A percentile compares a stretch with the other conserved stretches of the same genome.
These are phyloP conservation scores for Drosophila santomea DNA, from an alignment of 1,140 invertebrate genomes.

Conservation along the genomic window DNA sequence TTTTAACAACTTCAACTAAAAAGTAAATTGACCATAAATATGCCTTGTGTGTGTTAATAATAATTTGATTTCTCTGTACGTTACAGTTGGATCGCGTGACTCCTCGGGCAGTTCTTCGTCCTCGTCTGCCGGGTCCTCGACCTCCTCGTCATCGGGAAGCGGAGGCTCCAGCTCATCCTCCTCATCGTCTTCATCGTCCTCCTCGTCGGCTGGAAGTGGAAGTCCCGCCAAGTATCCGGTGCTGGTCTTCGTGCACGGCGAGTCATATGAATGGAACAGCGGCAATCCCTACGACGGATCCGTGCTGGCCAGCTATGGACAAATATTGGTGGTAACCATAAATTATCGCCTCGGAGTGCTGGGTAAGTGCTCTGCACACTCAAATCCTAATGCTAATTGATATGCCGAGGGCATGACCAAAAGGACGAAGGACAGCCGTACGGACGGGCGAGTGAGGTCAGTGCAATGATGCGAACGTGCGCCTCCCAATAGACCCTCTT, in stretches of 20 bases:
- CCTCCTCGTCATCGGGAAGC: slow-evolving; percentile 29
- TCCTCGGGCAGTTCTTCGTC: slow-evolving; percentile 72
- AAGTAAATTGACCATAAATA: too few species aligned
- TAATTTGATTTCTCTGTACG: slow-evolving; percentile 30
- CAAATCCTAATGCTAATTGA: slow-evolving; percentile 76
- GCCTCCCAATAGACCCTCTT: slow-evolving; percentile 13
- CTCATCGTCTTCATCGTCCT: slow-evolving; percentile 42
- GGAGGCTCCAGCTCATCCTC: slow-evolving; percentile 35
- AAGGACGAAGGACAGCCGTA: slow-evolving; percentile 7
- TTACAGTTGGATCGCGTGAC: slow-evolving; percentile 89
- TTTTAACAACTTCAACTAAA: too few species aligned
- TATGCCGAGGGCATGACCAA: slow-evolving; percentile 60
- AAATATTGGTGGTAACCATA: slow-evolving; percentile 97
- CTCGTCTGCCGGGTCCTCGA: slow-evolving; percentile 30
- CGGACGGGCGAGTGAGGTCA: slow-evolving; percentile 17
- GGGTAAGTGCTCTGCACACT: slow-evolving; percentile 88
- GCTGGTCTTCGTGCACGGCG: slow-evolving; percentile 97
- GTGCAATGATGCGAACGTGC: slow-evolving; percentile 62
- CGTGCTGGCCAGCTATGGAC: slow-evolving; percentile 95
- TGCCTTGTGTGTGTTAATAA: neutral
- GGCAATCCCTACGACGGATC: slow-evolving; percentile 98
- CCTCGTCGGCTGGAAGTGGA: slow-evolving; percentile 34
- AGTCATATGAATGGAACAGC: slow-evolving; percentile 98
- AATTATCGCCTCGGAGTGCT: slow-evolving; percentile 98
- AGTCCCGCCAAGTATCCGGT: slow-evolving; percentile 90